phyloP scores from a whole-genome alignment of 2,797 vertebrate species.

The Halcyon chelicuti region DNA sequence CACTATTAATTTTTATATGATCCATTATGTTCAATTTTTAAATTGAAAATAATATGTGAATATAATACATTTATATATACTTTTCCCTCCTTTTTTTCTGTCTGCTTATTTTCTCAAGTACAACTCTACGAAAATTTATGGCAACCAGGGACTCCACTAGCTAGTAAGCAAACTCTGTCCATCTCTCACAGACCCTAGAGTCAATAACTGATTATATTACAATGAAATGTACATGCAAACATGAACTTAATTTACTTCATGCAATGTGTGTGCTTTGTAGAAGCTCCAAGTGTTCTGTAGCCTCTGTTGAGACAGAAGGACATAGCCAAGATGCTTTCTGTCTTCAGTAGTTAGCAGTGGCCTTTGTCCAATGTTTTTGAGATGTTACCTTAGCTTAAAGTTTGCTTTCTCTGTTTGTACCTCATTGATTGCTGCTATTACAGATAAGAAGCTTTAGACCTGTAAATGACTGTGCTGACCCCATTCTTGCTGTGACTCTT shows the following conservation, averaged over 20 bases:
- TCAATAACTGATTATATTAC: neutral
- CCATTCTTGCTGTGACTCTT: neutral
- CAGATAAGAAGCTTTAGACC: neutral
- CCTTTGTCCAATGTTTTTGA: neutral
- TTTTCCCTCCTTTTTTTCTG: neutral
- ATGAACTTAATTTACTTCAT: neutral
- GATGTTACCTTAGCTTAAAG: neutral
- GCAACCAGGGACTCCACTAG: neutral
- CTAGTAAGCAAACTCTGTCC: neutral
- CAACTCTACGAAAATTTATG: neutral
- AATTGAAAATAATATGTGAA: neutral
- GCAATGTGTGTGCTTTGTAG: neutral
- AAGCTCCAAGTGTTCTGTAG: neutral
- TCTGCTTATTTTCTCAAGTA: neutral
- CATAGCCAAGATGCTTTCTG: neutral
- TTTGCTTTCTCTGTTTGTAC: neutral
- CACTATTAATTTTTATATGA: neutral
- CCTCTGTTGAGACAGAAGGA: neutral
- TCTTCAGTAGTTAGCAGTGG: neutral
- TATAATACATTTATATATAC: neutral
- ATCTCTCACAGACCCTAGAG: neutral
- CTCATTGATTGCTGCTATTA: neutral
- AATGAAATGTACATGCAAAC: neutral
- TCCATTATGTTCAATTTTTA: neutral
- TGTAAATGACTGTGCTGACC: neutral